A percentile compares a stretch with the other conserved stretches of the same genome.
Evolutionary conservation across 2,888 invertebrate genomes (phyloP).

Genomic region (Conus canariensis): DNA sequence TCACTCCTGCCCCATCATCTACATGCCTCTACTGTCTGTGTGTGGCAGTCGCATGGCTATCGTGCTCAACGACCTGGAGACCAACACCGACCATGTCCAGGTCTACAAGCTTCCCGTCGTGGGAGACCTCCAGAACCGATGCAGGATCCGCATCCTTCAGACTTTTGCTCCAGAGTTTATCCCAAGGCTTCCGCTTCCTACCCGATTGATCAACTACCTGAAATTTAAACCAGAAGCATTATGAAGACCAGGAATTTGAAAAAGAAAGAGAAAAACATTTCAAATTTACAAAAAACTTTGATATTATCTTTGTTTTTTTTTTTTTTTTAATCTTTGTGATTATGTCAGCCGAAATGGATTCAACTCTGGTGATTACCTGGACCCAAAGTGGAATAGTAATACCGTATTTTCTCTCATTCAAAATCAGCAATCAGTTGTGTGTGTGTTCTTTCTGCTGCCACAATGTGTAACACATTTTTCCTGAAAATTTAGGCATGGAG

Average conservation of each 20-base stretch:
- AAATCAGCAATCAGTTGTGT: too few relatives aligned
- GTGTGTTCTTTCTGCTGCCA: too few relatives aligned
- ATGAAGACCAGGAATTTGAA: conserved; percentile 12
- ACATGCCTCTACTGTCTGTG: conserved; percentile 76
- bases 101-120: conserved; percentile 75
- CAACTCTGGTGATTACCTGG: too few relatives aligned
- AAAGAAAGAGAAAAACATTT: too few relatives aligned
- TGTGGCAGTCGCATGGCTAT: conserved; percentile 77
- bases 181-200: conserved; percentile 73
- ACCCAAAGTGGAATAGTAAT: too few relatives aligned
- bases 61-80: conserved; percentile 72
- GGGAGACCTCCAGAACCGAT: conserved; percentile 74
- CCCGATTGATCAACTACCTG: conserved; percentile 73
- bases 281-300: too few relatives aligned
- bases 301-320: too few relatives aligned
- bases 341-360: too few relatives aligned
- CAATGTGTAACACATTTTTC: too few relatives aligned
- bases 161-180: conserved; percentile 67
- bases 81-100: conserved; percentile 74
- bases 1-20: conserved; percentile 77
- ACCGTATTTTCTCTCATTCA: too few relatives aligned
- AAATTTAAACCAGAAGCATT: conserved; percentile 75
- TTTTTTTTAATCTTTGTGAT: too few relatives aligned
- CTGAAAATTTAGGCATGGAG: too few relatives aligned
- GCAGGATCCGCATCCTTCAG: conserved; percentile 74